Evolutionary conservation across 2,113 vertebrate species (phyloP).

Genomic region (Megaceryle torquata): DNA sequence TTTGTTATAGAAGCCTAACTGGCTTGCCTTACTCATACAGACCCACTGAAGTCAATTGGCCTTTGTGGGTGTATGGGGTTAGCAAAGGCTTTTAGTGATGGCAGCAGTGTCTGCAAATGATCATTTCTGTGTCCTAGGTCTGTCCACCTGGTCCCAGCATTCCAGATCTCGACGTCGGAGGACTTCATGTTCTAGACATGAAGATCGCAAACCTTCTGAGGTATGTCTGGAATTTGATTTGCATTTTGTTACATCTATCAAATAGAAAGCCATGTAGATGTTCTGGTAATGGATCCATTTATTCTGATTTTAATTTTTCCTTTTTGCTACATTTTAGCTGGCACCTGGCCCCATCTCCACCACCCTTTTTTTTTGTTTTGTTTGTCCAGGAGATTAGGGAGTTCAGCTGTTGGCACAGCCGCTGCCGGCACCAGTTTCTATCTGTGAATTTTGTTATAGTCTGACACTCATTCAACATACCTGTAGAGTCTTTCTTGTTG

Average conservation of each 20-base stretch:
- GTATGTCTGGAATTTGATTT: conserved; percentile 71
- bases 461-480: conserved; percentile 50
- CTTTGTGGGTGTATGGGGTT: not conserved
- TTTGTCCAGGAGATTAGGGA: conserved; percentile 30
- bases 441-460: conserved; percentile 53
- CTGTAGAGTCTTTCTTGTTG: not conserved
- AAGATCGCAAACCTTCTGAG: conserved; percentile 93
- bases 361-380: not conserved
- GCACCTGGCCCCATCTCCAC: not conserved
- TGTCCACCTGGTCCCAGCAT: conserved; percentile 93
- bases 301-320: conserved; percentile 3
- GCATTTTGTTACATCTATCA: not conserved
- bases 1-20: not conserved
- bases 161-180: conserved; percentile 83
- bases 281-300: not conserved
- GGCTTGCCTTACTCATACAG: not conserved
- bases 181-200: conserved; percentile 75
- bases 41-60: not conserved
- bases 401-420: conserved; percentile 56
- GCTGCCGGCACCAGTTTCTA: conserved; percentile 53
- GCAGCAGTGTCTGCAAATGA: not conserved
- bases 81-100: not conserved
- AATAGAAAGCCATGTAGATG: not conserved
- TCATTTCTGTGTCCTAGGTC: conserved; percentile 78
- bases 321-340: conserved; percentile 41